Conservation (phyloP, 35 echinoderm and acorn worm species). For the Apostichopus japonicus region DNA sequence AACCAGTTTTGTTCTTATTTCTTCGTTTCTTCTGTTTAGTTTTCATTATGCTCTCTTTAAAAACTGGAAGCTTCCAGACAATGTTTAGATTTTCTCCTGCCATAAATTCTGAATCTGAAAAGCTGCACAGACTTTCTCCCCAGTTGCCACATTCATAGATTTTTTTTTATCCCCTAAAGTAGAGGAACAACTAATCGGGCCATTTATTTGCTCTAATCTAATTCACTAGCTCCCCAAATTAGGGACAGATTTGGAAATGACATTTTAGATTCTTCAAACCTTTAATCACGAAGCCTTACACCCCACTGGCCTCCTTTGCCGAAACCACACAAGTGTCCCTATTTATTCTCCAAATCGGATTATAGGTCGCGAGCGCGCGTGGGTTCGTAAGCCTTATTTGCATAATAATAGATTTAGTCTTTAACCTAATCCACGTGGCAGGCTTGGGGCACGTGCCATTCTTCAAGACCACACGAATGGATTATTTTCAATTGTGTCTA, state of each 20-base stretch:
- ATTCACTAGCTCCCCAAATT: slow-evolving; percentile 49
- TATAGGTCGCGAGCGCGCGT: slow-evolving; percentile 25
- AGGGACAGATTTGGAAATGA: slow-evolving; percentile 25
- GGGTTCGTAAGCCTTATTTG: slow-evolving; percentile 51
- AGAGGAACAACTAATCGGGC: not conserved
- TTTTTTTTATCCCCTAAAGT: slow-evolving; percentile 10
- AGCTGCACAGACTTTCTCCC: not conserved
- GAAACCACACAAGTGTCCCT: slow-evolving; percentile 22
- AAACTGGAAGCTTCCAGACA: too few relatives aligned
- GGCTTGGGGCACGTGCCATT: slow-evolving; percentile 40
- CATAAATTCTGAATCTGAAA: not conserved
- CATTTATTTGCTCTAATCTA: slow-evolving; percentile 54
- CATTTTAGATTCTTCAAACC: not conserved
- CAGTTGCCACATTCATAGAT: not conserved
- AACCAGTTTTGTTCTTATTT: too few relatives aligned
- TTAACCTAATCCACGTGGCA: slow-evolving; percentile 57
- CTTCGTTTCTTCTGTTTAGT: too few relatives aligned
- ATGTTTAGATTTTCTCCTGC: too few relatives aligned
- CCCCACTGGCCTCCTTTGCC: slow-evolving; percentile 30
- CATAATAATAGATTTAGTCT: slow-evolving; percentile 42
- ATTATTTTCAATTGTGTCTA: slow-evolving; percentile 25
- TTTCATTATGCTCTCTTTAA: too few relatives aligned
- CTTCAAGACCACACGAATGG: slow-evolving; percentile 49
- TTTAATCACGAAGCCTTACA: slow-evolving; percentile 25
- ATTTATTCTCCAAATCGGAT: slow-evolving; percentile 58